Base-by-base conservation (phyloP, 92 coral and sea anemone genomes). In the Paramuricea clavata region DNA sequence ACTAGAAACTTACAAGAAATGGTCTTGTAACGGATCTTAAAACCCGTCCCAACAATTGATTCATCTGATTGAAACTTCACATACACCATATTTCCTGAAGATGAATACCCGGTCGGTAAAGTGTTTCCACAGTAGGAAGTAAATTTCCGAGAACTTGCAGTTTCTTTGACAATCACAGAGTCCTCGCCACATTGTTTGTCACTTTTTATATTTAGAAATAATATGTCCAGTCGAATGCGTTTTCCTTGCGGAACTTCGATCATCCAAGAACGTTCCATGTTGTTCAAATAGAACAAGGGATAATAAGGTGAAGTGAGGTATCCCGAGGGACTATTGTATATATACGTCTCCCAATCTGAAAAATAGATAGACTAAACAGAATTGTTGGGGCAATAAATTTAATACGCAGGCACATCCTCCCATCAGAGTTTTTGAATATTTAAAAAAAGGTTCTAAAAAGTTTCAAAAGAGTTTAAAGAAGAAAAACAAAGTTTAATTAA, bases 61-160 rank as follows among this genome's bases (percentile, higher is more conserved):
- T 34, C 71, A 81, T 92, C 87, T 44, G 91, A 68, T 34, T 75
- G 85, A 52, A 94, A 94, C 11, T 85, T 50, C 1, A 94, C 83
- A 22, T 90, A 81, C 84, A 93, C 83, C 34, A 49, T 59, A 79
- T 93, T 94, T 16, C 74, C 23, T 3, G 91, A 56, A 33, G 98
- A 86, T 27, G 76, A 89, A 5, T 93, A 50, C 41, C 91, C 73
- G 7, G 43, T 56, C 1, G 98, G 95, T 25, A 69, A 69, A 21
- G 78, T 57, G 28, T 79, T 76, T 0, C 98, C 98, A 87, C 98
- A 94, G 76, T 81, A 93, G 41, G 59, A 79, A 41, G 94, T 95
- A 12, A 93, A 33, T 50, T 50, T 50, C 1, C 73, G 50, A 28
- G 82, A 84, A 15, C 43, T 15, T 16, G 21, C 33, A 28, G 94